phyloP scores from a whole-genome alignment of 2,797 vertebrate genomes.

The Scomberomorus guttatus region DNA sequence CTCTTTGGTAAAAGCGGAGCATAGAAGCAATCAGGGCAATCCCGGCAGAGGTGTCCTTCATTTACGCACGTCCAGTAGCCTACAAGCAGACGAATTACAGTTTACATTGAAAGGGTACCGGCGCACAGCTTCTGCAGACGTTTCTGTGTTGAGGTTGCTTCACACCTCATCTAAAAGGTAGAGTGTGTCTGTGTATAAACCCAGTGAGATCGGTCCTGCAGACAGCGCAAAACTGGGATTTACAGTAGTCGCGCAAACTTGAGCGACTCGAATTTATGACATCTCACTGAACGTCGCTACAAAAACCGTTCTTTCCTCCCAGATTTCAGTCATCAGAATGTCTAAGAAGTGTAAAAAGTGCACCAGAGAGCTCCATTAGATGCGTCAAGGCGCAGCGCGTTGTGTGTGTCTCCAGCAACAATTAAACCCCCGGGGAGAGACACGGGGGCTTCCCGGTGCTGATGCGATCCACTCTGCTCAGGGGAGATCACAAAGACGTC shows the following conservation, averaged over 20 bases:
- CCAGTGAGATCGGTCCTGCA: not conserved
- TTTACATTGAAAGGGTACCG: slow-evolving; percentile 1
- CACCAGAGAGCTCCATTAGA: slow-evolving; percentile 13
- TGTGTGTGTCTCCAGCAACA: not conserved
- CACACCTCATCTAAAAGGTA: slow-evolving; percentile 3
- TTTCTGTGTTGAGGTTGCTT: slow-evolving; percentile 1
- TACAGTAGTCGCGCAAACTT: slow-evolving; percentile 18
- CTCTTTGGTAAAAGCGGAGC: not conserved
- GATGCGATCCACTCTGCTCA: slow-evolving; percentile 9
- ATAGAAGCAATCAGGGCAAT: slow-evolving; percentile 30
- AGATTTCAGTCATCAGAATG: slow-evolving; percentile 22
- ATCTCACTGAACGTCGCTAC: not conserved
- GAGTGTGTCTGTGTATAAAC: not conserved
- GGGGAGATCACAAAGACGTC: slow-evolving; percentile 13
- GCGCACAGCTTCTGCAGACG: slow-evolving; percentile 24
- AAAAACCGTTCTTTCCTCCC: not conserved
- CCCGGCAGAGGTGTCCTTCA: slow-evolving; percentile 37
- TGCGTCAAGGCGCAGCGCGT: slow-evolving; percentile 23
- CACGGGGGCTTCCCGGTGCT: slow-evolving; percentile 12
- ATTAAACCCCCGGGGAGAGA: not conserved
- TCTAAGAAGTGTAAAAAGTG: slow-evolving; percentile 32
- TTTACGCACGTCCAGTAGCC: slow-evolving; percentile 65
- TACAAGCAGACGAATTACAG: slow-evolving; percentile 3
- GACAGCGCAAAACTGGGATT: not conserved
- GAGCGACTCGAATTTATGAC: not conserved